Percentiles rank a stretch among this genome's conserved stretches.
Evolutionary conservation across 2,888 invertebrate species (phyloP).

Genomic region (Omphaloscelis lunosa): DNA sequence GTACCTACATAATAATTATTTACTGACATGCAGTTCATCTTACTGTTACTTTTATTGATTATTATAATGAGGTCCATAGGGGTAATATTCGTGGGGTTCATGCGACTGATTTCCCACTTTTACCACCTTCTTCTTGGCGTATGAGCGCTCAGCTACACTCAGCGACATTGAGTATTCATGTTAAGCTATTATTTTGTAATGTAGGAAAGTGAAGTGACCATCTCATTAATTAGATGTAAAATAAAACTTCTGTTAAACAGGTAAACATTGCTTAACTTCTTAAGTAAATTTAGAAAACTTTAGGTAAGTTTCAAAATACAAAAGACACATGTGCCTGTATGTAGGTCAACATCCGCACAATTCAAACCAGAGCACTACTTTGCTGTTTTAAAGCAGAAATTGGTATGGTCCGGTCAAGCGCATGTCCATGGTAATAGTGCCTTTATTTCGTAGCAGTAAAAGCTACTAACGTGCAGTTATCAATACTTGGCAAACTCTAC

Average conservation of each 20-base stretch:
- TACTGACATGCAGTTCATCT: neutral
- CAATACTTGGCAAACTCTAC: neutral
- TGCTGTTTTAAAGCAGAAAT: neutral
- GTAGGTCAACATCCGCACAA: neutral
- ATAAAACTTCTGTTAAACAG: neutral
- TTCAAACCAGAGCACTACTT: neutral
- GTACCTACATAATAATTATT: neutral
- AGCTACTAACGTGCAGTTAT: neutral
- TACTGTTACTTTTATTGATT: neutral
- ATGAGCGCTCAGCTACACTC: slow-evolving; percentile 79
- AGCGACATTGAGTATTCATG: slow-evolving; percentile 83
- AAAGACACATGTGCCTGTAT: neutral
- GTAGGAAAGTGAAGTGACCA: neutral
- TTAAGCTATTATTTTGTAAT: slow-evolving; percentile 70
- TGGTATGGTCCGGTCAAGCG: neutral
- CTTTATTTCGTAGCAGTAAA: neutral
- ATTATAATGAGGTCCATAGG: slow-evolving; percentile 74
- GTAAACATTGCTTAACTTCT: no score
- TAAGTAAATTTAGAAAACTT: neutral
- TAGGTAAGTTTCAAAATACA: neutral
- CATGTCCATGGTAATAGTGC: no score
- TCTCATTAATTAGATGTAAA: neutral
- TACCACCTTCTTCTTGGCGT: slow-evolving; percentile 78
- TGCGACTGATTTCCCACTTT: slow-evolving; percentile 77
- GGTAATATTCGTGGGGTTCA: slow-evolving; percentile 71